Conservation (phyloP, 1,140 invertebrate species). For the Bombus polaris region DNA sequence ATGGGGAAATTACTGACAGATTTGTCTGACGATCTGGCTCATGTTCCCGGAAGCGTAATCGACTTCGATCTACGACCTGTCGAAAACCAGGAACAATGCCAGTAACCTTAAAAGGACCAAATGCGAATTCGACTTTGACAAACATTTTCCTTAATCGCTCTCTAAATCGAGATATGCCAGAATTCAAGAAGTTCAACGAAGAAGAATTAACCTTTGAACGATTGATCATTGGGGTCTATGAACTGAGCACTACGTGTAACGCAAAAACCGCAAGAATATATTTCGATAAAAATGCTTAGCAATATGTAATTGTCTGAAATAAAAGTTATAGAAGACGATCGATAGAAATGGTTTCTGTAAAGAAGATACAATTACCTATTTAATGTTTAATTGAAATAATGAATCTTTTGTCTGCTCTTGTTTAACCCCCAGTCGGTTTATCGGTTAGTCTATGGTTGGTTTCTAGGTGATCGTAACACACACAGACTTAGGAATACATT, state of each 20-base stretch:
- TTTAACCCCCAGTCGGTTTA: too few relatives aligned
- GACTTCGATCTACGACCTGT: conserved; percentile 38
- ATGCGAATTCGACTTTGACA: conserved; percentile 15
- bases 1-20: conserved; percentile 59
- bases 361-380: too few relatives aligned
- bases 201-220: background rate
- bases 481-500: too few relatives aligned
- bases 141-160: background rate
- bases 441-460: too few relatives aligned
- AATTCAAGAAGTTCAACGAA: background rate
- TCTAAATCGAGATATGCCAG: conserved; percentile 8
- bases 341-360: too few relatives aligned
- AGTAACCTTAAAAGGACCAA: background rate
- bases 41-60: conserved; percentile 42
- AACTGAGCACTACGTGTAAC: background rate
- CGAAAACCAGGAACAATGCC: conserved; percentile 13
- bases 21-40: conserved; percentile 38
- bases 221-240: background rate
- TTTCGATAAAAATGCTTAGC: background rate
- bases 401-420: too few relatives aligned
- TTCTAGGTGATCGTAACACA: too few relatives aligned
- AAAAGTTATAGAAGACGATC: too few relatives aligned
- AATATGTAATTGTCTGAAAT: background rate
- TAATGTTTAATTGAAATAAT: too few relatives aligned
- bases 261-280: background rate